Conservation (phyloP, 2,888 invertebrate genomes). For the Drosophila pegasa region DNA sequence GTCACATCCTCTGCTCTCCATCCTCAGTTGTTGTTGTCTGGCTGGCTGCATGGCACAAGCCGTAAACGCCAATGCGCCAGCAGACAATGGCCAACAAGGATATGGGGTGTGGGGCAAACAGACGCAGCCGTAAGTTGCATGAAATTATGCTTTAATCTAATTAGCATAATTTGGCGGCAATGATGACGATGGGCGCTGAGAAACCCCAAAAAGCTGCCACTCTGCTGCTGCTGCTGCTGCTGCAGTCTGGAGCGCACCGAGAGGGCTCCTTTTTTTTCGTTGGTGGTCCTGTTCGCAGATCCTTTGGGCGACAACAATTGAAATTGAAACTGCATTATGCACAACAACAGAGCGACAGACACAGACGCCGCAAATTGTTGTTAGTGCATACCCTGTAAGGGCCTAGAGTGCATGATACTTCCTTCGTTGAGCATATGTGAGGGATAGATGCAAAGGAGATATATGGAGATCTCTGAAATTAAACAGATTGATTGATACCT, state of each 20-base stretch:
- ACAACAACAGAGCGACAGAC: slow-evolving; percentile 46
- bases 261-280: slow-evolving; percentile 17
- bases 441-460: not conserved
- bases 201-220: slow-evolving; percentile 18
- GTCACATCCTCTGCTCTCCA: slow-evolving; percentile 23
- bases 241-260: slow-evolving; percentile 8
- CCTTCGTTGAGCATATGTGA: not conserved
- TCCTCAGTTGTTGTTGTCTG: not conserved
- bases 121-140: slow-evolving; percentile 72
- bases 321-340: slow-evolving; percentile 80
- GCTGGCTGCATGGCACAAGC: slow-evolving; percentile 9
- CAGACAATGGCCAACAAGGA: slow-evolving; percentile 29
- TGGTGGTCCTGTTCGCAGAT: slow-evolving; percentile 41
- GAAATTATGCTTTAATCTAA: slow-evolving; percentile 82
- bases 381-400: slow-evolving; percentile 30
- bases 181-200: slow-evolving; percentile 51
- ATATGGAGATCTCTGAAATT: not conserved
- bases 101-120: slow-evolving; percentile 23
- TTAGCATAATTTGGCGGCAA: slow-evolving; percentile 80
- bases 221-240: slow-evolving; percentile 2
- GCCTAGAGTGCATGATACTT: not conserved
- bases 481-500: not conserved
- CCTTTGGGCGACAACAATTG: slow-evolving; percentile 69
- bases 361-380: slow-evolving; percentile 52
- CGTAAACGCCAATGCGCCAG: slow-evolving; percentile 20